Evolutionary conservation across 2,888 invertebrate species (phyloP).

Genomic region (Spodoptera littoralis): DNA sequence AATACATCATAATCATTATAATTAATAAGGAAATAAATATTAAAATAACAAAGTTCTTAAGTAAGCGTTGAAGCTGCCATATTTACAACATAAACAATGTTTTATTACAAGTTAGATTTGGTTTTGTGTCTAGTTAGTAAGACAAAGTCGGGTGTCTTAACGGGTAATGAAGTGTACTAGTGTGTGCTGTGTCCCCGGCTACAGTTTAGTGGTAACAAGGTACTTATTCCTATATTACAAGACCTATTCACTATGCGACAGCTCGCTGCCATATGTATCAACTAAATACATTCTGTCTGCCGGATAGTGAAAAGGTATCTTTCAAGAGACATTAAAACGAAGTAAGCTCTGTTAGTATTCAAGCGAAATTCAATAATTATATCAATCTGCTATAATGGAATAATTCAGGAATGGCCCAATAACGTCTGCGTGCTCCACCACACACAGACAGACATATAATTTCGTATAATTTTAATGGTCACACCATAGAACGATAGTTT

Average conservation of each 20-base stretch:
- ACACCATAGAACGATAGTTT: conserved; percentile 53
- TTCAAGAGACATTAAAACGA: conserved; percentile 23
- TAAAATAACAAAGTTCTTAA: conserved; percentile 62
- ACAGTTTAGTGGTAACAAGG: conserved; percentile 49
- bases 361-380: conserved; percentile 34
- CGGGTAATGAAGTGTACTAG: conserved; percentile 7
- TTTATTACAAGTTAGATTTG: conserved; percentile 64
- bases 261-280: too few relatives aligned
- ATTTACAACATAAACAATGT: conserved; percentile 70
- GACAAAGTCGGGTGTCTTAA: conserved; percentile 16
- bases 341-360: conserved; percentile 40
- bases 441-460: conserved; percentile 20
- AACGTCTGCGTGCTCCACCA: conserved; percentile 10
- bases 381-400: conserved; percentile 48
- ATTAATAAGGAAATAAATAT: conserved; percentile 55
- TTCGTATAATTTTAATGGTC: conserved; percentile 52
- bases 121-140: conserved; percentile 42
- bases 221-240: conserved; percentile 39
- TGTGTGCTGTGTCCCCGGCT: conserved; percentile 29
- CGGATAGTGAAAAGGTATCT: conserved; percentile 13
- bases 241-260: conserved; percentile 4
- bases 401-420: conserved; percentile 59
- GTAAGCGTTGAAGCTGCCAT: conserved; percentile 71
- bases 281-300: too few relatives aligned
- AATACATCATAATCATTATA: conserved; percentile 45